phyloP scores from a whole-genome alignment of 2,113 vertebrate species.

The Zapornia atra region DNA sequence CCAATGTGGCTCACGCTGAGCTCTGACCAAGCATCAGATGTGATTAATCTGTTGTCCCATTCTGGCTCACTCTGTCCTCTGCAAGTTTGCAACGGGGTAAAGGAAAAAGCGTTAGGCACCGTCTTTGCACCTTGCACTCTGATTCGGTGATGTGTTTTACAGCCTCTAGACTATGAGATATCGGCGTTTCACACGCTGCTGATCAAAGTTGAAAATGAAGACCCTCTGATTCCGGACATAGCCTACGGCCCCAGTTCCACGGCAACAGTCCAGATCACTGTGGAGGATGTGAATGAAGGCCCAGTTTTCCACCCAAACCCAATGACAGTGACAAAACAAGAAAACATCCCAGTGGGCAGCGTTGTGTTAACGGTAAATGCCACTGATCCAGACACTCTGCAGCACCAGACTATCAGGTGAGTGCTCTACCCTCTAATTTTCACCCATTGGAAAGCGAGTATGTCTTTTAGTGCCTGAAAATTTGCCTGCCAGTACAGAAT shows the following conservation, averaged over 20 bases:
- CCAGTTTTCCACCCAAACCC: constrained; percentile 94
- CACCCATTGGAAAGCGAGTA: accelerated
- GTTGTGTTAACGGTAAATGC: constrained; percentile 89
- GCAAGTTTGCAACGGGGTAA: neutral
- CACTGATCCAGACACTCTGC: constrained; percentile 90
- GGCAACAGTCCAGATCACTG: constrained; percentile 87
- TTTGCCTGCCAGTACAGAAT: neutral
- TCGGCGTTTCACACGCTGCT: constrained; percentile 86
- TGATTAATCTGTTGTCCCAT: neutral
- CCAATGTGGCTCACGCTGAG: neutral
- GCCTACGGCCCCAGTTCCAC: constrained; percentile 93
- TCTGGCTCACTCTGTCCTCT: neutral
- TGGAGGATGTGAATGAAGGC: constrained; percentile 92
- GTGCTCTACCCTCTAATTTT: neutral
- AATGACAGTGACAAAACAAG: constrained; percentile 84
- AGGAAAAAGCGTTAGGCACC: neutral
- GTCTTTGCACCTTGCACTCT: neutral
- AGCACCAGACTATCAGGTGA: constrained; percentile 92
- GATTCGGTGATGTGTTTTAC: neutral
- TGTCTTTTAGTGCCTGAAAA: neutral
- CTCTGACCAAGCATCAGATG: neutral
- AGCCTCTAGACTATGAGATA: constrained; percentile 94
- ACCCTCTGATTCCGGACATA: constrained; percentile 86
- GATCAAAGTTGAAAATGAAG: constrained; percentile 96
- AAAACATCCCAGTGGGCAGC: constrained; percentile 89